Base-by-base conservation (phyloP, 2,113 vertebrate species). In the Sinosuthora webbiana region DNA sequence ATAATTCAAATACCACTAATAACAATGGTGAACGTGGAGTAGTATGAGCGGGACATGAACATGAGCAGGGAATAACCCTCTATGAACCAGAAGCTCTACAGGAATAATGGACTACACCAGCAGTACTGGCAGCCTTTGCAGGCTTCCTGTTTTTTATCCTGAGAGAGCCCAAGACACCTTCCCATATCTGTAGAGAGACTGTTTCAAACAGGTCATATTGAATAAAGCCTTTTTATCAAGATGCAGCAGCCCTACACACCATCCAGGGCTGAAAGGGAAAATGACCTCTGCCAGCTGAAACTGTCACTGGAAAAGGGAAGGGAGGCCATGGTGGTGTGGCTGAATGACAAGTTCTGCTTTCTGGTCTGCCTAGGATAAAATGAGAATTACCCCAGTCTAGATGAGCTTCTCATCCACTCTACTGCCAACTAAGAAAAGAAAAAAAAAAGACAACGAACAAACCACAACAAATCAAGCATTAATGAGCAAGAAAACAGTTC, bases 1-100 rank as follows among this genome's bases (percentile, higher is more conserved):
- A 9, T 62, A 89, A 94, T 87, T 90, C 90, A 92, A 84, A 87
- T 65, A 87, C 50, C 65, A 42, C 89, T 80, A 89, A 47, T 60
- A 95, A 86, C 18, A 35, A 74, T 19, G 71, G 68, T n/a, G 63
- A 80, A 85, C 47, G 71, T 63, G 45, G 44, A 90, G 77, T 23
- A 86, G 59, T 21, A 44, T 42, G 52, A 90, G 64, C 0, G 0
- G 87, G 73, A 78, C 42, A 64, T 60, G 60, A 93, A 68, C 64
- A 52, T 4, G 6, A 94, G 57, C 44, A 75, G 73, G 70, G 76
- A 96, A 90, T 75, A 94, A 78, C 25, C 37, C 65, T 75, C 79
- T 60, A 15, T 68, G 85, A 89, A 37, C 68, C 77, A 77, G 56
- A 55, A 79, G 35, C 78, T 77, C 71, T 69, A 8, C 2, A 90